These are phyloP conservation scores for Chascanopsetta lugubris DNA, from an alignment of 2,113 vertebrate species.

Conservation along the genomic window DNA sequence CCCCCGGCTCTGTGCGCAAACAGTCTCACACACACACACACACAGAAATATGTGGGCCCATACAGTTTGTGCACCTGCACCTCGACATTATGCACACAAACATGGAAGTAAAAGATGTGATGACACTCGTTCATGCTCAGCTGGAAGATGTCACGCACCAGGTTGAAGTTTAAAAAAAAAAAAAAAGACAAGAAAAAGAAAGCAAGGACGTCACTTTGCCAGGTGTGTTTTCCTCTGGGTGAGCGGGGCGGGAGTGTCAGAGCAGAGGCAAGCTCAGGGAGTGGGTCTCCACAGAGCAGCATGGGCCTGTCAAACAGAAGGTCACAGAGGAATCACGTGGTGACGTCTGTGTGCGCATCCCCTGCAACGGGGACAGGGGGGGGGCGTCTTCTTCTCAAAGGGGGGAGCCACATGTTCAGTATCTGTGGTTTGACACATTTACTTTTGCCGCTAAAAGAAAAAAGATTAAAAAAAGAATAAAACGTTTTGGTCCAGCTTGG, in stretches of 20 bases:
- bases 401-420: conserved; percentile 55
- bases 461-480: conserved; percentile 41
- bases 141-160: conserved; percentile 61
- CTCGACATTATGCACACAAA: conserved; percentile 38
- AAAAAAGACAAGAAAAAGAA: conserved; percentile 9
- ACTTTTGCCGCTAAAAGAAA: conserved; percentile 73
- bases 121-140: conserved; percentile 53
- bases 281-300: conserved; percentile 74
- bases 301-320: conserved; percentile 45
- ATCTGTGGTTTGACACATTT: conserved; percentile 77
- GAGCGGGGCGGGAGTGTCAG: conserved; percentile 52
- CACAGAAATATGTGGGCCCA: conserved; percentile 37
- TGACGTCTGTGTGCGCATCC: conserved; percentile 42
- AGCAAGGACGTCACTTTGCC: conserved; percentile 46
- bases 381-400: conserved; percentile 14
- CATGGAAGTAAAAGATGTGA: conserved; percentile 49
- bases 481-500: conserved; percentile 67
- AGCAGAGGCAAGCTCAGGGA: conserved; percentile 70
- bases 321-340: conserved; percentile 42
- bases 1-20: conserved; percentile 46
- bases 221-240: conserved; percentile 29
- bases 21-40: conserved; percentile 25
- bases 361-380: too few species aligned
- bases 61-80: conserved; percentile 51
- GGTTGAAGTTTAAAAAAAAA: conserved; percentile 33